phyloP scores from a whole-genome alignment of 2,797 vertebrate species.

The Thamnophis elegans region DNA sequence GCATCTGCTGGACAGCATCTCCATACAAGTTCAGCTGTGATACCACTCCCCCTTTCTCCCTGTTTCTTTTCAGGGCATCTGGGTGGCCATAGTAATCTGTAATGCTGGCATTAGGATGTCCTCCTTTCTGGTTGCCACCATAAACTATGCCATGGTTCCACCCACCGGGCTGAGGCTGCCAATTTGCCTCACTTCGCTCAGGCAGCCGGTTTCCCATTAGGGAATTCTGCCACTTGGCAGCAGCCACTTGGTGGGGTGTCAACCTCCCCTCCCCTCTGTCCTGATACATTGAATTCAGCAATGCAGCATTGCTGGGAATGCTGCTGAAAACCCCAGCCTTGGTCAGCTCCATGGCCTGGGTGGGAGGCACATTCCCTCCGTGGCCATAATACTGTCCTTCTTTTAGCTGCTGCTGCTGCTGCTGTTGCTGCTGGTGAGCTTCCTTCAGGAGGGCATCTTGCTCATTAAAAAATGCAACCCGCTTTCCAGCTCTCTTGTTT shows the following conservation, averaged over 20 bases:
- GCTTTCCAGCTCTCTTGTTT: constrained; percentile 89
- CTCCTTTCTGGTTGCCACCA: constrained; percentile 73
- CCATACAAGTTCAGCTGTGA: constrained; percentile 74
- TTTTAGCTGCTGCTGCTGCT: constrained; percentile 69
- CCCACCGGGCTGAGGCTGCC: constrained; percentile 79
- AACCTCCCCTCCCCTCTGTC: constrained; percentile 85
- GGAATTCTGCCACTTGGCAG: constrained; percentile 86
- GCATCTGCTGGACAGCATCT: constrained; percentile 73
- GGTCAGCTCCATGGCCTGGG: constrained; percentile 76
- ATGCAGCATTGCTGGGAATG: constrained; percentile 65
- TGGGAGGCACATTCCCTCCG: constrained; percentile 63
- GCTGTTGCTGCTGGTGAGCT: constrained; percentile 61
- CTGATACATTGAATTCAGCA: constrained; percentile 86
- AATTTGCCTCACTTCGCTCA: constrained; percentile 80
- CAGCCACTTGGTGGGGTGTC: constrained; percentile 85
- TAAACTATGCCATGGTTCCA: constrained; percentile 86
- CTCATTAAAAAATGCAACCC: constrained; percentile 87
- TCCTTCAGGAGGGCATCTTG: constrained; percentile 82
- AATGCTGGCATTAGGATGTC: constrained; percentile 65
- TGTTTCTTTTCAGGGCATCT: constrained; percentile 74
- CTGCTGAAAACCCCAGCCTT: constrained; percentile 70
- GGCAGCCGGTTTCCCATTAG: constrained; percentile 73
- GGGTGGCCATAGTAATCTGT: constrained; percentile 70
- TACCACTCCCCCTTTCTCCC: constrained; percentile 78
- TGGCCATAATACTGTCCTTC: constrained; percentile 83